Evolutionary conservation across 2,797 vertebrate genomes (phyloP), one percentile per base, ranked within the genome.

Genomic region (Eulemur rubriventer): DNA sequence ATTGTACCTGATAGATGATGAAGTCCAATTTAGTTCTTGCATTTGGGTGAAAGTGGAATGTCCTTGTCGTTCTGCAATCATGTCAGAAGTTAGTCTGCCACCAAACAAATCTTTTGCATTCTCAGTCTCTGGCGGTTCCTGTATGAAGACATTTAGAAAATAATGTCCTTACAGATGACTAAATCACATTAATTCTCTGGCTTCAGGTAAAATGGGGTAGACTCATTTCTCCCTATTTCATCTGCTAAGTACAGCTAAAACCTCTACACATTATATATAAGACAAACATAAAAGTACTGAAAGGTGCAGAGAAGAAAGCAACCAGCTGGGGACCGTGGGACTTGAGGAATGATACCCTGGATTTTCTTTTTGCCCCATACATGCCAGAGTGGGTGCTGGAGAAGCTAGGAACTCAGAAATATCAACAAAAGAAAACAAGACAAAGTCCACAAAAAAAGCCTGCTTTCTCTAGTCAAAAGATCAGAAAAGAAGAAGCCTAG

Each of bases 51-150:
- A 99, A 97, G 99, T 98, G 20, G 99, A 98, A 98, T 99, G 99
- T 65, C 99, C 99, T 88, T 99, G 98, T 97, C 99, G 99, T 97
- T 99, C 99, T 46, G 98, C 98, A 69, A 99, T 98, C 99, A 99
- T 99, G 97, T 99, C 99, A n/a, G 98, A 97, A 14, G 98, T 99
- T 28, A 99, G 98, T 96, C 99, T 98, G 55, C 99, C 99, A 88
- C 98, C 99, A 98, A 99, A 99, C 92, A 99, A 97, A 91, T 99
- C 99, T 97, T 99, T 99, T 59, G 99, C 99, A 96, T 96, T 99
- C 88, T 99, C 99, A 96, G 97, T 98, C 98, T 99, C 99, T 24
- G 97, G 79, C 78, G 93, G 55, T 88, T 99, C 99, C 99, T 99
- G 83, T 17, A 93, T 33, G 43, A 91, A 30, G 46, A 96, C 22